Evolutionary conservation across 2,797 vertebrate species (phyloP).

Genomic region (Champsocephalus gunnari): DNA sequence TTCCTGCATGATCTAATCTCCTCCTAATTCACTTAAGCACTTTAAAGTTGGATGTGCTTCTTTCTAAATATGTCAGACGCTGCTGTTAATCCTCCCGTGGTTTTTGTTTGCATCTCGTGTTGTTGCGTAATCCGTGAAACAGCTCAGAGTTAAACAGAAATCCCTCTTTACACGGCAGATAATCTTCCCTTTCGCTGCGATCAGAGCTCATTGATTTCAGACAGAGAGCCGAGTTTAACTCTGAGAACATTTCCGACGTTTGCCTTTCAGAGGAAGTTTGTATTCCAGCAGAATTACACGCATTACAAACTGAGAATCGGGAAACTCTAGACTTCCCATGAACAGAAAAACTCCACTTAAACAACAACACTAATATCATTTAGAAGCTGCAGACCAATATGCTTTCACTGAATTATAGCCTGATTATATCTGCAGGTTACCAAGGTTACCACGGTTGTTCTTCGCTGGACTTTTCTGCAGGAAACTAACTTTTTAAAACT

Average conservation of each 20-base stretch:
- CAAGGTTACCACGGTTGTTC: background rate
- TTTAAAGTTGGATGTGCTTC: slow-evolving; percentile 31
- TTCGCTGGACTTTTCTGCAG: too few species aligned
- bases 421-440: background rate
- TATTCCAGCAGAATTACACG: background rate
- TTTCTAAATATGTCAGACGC: slow-evolving; percentile 49
- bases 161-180: slow-evolving; percentile 32
- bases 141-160: slow-evolving; percentile 16
- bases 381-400: background rate
- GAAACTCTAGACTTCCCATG: background rate
- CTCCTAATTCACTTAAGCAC: slow-evolving; percentile 37
- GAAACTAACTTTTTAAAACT: too few species aligned
- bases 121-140: slow-evolving; percentile 28
- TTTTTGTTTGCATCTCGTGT: slow-evolving; percentile 18
- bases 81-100: slow-evolving; percentile 31
- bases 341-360: background rate
- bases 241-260: background rate
- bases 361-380: background rate
- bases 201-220: slow-evolving; percentile 22
- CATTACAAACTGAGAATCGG: background rate
- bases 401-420: too few species aligned
- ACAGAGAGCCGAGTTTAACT: slow-evolving; percentile 9
- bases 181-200: slow-evolving; percentile 22
- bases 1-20: slow-evolving; percentile 18
- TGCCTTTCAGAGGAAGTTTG: background rate